These are phyloP conservation scores for Dysdera silvatica DNA, from an alignment of 1,140 invertebrate genomes.

Conservation along the genomic window DNA sequence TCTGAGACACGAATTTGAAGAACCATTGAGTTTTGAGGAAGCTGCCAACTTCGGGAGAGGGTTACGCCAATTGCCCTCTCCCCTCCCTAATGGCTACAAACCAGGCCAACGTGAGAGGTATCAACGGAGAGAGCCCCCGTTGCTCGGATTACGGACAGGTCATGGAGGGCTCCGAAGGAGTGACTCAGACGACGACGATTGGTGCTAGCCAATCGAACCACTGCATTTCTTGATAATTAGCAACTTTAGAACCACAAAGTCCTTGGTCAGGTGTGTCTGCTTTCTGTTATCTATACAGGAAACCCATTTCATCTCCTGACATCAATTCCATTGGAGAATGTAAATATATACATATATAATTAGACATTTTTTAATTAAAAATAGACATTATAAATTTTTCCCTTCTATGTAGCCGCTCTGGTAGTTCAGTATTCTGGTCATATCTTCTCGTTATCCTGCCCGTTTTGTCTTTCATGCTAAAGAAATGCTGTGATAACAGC, in stretches of 20 bases:
- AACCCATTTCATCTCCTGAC: constrained; percentile 3
- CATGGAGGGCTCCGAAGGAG: constrained; percentile 2
- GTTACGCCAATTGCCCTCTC: constrained; percentile 67
- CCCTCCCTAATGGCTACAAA: constrained; percentile 74
- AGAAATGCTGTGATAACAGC: constrained; percentile 31
- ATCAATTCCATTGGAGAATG: neutral
- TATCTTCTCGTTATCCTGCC: constrained; percentile 26
- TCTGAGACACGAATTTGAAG: constrained; percentile 1
- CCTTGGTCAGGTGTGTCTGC: constrained; percentile 10
- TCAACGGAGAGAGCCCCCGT: constrained; percentile 1
- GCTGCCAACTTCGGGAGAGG: constrained; percentile 75
- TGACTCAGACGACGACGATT: constrained; percentile 29
- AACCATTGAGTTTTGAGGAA: constrained; percentile 74
- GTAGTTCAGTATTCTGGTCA: constrained; percentile 25
- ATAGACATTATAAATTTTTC: too few relatives aligned
- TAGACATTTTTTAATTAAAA: too few relatives aligned
- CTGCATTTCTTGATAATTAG: constrained; percentile 25
- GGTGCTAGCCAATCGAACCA: constrained; percentile 27
- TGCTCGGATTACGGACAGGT: constrained; percentile 18
- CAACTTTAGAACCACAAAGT: constrained; percentile 3
- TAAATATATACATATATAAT: too few relatives aligned
- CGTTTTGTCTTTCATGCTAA: constrained; percentile 30
- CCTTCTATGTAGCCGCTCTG: too few relatives aligned
- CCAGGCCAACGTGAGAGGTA: constrained; percentile 44
- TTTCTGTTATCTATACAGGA: neutral